Evolutionary conservation across 2,797 vertebrate species (phyloP).

Genomic region (Chromobotia macracanthus): DNA sequence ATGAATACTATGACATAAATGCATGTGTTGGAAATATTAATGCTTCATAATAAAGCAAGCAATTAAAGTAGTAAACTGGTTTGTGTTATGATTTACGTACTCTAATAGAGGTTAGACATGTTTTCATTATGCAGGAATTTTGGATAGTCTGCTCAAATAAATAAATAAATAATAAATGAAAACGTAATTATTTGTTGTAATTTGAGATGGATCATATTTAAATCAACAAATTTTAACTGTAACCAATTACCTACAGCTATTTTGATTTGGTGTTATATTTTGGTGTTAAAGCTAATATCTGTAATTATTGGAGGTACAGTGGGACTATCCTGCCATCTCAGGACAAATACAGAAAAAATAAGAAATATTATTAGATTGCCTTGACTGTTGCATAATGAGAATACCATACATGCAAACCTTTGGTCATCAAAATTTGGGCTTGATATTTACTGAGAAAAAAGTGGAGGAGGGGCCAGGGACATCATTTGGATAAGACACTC

Average conservation of each 20-base stretch:
- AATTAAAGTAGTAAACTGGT: not conserved
- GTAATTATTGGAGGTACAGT: not conserved
- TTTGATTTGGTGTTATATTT: not conserved
- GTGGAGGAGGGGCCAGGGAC: not conserved
- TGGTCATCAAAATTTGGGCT: constrained; percentile 37
- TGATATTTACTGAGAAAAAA: not conserved
- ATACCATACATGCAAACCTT: not conserved
- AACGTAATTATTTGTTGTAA: not conserved
- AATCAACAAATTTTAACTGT: not conserved
- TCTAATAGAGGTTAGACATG: not conserved
- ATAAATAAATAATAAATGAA: no score
- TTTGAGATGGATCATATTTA: not conserved
- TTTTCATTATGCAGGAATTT: not conserved
- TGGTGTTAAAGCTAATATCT: not conserved
- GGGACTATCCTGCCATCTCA: not conserved
- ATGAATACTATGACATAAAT: not conserved
- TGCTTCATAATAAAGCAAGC: constrained; percentile 21
- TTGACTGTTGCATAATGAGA: not conserved
- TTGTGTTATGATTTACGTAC: constrained; percentile 12
- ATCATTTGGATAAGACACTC: not conserved
- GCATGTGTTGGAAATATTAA: constrained; percentile 14
- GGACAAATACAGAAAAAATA: not conserved
- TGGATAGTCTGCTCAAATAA: not conserved
- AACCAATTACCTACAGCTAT: not conserved
- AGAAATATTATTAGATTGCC: not conserved